phyloP scores from a whole-genome alignment of 2,113 vertebrate species.

The Piaya cayana region DNA sequence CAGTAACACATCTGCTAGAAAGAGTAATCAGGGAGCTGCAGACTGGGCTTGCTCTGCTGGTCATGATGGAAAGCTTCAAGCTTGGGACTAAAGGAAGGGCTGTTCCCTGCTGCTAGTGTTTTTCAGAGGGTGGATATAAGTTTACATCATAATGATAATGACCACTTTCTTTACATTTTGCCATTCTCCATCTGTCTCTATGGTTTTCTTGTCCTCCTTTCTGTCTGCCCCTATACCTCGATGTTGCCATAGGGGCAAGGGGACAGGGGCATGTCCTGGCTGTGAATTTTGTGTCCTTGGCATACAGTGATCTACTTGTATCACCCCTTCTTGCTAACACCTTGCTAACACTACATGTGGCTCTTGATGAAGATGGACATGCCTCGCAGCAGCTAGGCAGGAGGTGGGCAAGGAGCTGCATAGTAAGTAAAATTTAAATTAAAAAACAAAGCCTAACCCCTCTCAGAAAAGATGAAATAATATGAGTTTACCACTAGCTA shows the following conservation, averaged over 20 bases:
- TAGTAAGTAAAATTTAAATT: not conserved
- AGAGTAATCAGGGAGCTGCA: not conserved
- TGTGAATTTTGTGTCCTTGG: not conserved
- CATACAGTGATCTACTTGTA: not conserved
- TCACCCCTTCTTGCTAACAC: not conserved
- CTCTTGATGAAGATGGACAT: not conserved
- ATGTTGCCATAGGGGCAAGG: not conserved
- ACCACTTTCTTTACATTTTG: not conserved
- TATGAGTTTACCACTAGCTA: not conserved
- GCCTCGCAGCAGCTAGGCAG: not conserved
- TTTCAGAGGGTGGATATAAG: not conserved
- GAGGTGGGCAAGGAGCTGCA: not conserved
- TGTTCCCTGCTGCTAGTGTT: not conserved
- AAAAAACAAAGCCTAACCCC: not conserved
- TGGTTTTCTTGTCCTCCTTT: not conserved
- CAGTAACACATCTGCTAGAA: not conserved
- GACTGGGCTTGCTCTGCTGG: not conserved
- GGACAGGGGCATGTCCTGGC: not conserved
- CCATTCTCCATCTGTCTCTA: rapidly evolving
- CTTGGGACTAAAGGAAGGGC: not conserved
- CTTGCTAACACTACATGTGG: not conserved
- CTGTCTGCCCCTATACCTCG: not conserved
- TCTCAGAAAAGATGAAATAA: not conserved
- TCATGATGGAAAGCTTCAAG: not conserved
- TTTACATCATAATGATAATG: not conserved